These are phyloP conservation scores for Poeciliopsis gracilis DNA, from an alignment of 2,797 vertebrate species.

Conservation along the genomic window DNA sequence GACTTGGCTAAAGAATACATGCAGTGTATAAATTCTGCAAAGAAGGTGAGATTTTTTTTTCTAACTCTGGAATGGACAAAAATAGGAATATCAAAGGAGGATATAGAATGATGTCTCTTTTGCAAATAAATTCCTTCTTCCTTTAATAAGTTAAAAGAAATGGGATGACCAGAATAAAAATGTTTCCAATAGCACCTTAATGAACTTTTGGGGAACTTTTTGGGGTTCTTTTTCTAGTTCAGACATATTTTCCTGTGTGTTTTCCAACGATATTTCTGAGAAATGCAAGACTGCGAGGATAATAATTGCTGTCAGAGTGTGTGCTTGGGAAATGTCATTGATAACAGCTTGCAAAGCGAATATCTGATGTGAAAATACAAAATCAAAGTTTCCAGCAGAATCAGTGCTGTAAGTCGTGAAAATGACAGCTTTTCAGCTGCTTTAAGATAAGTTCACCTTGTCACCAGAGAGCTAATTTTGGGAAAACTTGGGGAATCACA, in stretches of 20 bases:
- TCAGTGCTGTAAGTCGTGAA: constrained; percentile 25
- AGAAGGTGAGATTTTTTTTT: constrained; percentile 82
- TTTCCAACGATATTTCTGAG: constrained; percentile 43
- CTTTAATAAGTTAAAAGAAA: not conserved
- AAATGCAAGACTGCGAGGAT: constrained; percentile 21
- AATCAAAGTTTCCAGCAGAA: constrained; percentile 44
- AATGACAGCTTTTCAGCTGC: constrained; percentile 42
- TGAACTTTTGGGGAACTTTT: constrained; percentile 1
- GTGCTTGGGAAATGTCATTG: constrained; percentile 47
- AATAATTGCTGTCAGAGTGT: constrained; percentile 32
- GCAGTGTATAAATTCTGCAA: constrained; percentile 87
- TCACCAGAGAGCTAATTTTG: constrained; percentile 15
- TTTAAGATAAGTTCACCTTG: constrained; percentile 28
- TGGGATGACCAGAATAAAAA: not conserved
- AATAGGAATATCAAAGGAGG: not conserved
- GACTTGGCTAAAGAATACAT: constrained; percentile 91
- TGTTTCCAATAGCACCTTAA: not conserved
- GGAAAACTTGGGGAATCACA: constrained; percentile 4
- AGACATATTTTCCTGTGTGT: constrained; percentile 9
- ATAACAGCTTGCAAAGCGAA: constrained; percentile 43
- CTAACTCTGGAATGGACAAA: not conserved
- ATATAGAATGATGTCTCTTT: not conserved
- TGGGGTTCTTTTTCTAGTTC: not conserved
- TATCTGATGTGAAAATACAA: constrained; percentile 60
- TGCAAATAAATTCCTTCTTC: not conserved